phyloP scores from a whole-genome alignment of 2,113 vertebrate species.

The Equus quagga region DNA sequence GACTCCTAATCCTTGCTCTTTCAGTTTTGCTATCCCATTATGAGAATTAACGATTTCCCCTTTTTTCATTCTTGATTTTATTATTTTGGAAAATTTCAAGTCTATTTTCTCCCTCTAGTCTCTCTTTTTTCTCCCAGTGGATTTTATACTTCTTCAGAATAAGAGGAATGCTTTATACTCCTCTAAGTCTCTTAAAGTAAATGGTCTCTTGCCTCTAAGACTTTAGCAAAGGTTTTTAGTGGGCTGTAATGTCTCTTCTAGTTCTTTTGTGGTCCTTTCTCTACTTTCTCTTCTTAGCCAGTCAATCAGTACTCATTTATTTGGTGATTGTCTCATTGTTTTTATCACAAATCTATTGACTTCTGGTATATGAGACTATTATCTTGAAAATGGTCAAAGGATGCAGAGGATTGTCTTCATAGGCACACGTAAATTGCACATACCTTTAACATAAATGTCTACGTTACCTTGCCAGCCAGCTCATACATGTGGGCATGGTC shows the following conservation, averaged over 20 bases:
- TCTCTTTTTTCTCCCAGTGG: background rate
- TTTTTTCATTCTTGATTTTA: conserved; percentile 29
- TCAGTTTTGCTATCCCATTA: background rate
- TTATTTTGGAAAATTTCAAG: background rate
- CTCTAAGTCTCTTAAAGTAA: background rate
- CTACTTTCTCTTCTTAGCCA: background rate
- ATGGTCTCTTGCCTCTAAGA: background rate
- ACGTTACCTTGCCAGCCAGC: background rate
- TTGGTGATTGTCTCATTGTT: background rate
- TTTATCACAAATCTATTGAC: background rate
- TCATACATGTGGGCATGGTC: background rate
- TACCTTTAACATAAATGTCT: background rate
- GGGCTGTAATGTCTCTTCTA: background rate
- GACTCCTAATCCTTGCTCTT: background rate
- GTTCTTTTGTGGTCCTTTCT: background rate
- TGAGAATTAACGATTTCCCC: background rate
- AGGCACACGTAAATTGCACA: background rate
- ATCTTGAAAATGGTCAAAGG: background rate
- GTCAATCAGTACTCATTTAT: background rate
- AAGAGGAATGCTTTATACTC: background rate
- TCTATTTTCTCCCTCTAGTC: background rate
- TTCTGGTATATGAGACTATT: background rate
- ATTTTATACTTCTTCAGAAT: background rate
- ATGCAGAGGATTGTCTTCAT: background rate
- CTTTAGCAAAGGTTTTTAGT: background rate